Evolutionary conservation across 2,888 invertebrate genomes (phyloP).

Genomic region (Pyrocoelia pectoralis): DNA sequence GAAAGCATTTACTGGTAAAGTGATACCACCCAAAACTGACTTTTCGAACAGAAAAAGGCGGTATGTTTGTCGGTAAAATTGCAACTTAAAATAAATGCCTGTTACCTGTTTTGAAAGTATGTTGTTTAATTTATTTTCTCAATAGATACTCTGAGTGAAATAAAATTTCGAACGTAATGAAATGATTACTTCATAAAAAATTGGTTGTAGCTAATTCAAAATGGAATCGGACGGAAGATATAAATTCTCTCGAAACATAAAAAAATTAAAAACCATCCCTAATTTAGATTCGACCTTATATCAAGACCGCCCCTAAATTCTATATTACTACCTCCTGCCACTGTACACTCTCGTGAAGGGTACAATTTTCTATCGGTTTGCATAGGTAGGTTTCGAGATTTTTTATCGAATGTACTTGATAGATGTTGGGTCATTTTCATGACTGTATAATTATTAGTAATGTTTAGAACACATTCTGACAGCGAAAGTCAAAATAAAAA

Average conservation of each 20-base stretch:
- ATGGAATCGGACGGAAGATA: conserved; percentile 48
- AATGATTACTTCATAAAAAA: conserved; percentile 30
- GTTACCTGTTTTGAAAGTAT: conserved; percentile 44
- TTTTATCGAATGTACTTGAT: conserved; percentile 34
- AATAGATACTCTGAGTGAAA: neutral
- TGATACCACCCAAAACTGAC: conserved; percentile 39
- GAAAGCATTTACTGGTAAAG: conserved; percentile 34
- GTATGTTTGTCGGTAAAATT: conserved; percentile 43
- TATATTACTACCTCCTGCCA: conserved; percentile 41
- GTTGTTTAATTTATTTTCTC: conserved; percentile 45
- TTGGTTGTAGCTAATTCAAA: conserved; percentile 42
- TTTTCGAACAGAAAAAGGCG: conserved; percentile 40
- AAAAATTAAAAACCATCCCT: conserved; percentile 47
- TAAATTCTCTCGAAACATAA: conserved; percentile 46
- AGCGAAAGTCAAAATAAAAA: conserved; percentile 43
- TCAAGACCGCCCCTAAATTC: conserved; percentile 40
- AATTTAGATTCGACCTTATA: conserved; percentile 42
- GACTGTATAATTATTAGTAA: conserved; percentile 41
- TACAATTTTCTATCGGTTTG: neutral
- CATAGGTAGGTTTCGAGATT: conserved; percentile 11
- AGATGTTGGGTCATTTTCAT: conserved; percentile 26
- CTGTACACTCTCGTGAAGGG: conserved; percentile 24
- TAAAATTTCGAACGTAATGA: conserved; percentile 26
- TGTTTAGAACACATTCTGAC: conserved; percentile 44
- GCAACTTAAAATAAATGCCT: conserved; percentile 34